Conservation (phyloP, 1,140 invertebrate species). For the Melipona quadrifasciata region DNA sequence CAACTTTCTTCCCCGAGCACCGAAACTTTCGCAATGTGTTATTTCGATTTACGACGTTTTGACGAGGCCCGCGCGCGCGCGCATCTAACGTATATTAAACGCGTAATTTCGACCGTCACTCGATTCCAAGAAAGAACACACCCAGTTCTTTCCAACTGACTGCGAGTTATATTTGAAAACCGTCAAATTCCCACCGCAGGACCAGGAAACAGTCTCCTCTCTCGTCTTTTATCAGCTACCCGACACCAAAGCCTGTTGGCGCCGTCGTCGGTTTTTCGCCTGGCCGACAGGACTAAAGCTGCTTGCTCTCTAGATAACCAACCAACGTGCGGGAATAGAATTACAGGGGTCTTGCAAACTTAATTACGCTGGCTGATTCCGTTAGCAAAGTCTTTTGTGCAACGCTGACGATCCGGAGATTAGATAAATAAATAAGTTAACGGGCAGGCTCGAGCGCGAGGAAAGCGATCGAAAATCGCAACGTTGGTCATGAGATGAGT, state of each 20-base stretch:
- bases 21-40: background rate
- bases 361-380: slow-evolving; percentile 35
- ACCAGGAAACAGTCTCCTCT: background rate
- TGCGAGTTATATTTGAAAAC: too few relatives aligned
- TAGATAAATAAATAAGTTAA: slow-evolving; percentile 37
- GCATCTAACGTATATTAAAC: background rate
- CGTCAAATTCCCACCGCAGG: background rate
- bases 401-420: background rate
- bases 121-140: too few relatives aligned
- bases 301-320: background rate
- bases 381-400: slow-evolving; percentile 29
- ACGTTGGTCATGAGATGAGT: background rate
- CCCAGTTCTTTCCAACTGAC: too few relatives aligned
- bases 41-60: slow-evolving; percentile 11
- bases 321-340: slow-evolving; percentile 12
- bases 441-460: background rate
- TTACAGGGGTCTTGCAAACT: slow-evolving; percentile 38
- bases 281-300: background rate
- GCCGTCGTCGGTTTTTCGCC: slow-evolving; percentile 10
- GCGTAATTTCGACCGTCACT: background rate
- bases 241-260: slow-evolving; percentile 8
- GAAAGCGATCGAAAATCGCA: slow-evolving; percentile 2
- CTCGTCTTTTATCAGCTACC: background rate
- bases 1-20: background rate
- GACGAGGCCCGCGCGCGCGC: background rate